Evolutionary conservation across 2,113 vertebrate species (phyloP).

Genomic region (Theropithecus gelada): DNA sequence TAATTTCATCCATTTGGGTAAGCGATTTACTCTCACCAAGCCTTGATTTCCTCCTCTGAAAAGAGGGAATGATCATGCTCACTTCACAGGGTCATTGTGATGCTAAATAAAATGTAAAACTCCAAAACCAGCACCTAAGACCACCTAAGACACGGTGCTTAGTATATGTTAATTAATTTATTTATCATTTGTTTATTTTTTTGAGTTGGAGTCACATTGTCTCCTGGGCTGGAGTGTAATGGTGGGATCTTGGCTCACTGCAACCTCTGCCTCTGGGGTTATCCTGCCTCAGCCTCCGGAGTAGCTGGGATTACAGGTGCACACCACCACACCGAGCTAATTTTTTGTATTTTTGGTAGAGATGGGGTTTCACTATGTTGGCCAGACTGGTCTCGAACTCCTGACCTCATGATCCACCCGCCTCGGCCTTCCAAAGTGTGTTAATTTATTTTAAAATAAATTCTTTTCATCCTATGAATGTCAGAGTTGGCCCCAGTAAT

Average conservation of each 20-base stretch:
- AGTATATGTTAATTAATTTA: constrained; percentile 2
- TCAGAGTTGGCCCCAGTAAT: background rate
- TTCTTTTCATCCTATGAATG: background rate
- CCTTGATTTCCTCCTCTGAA: background rate
- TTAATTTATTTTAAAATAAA: constrained; percentile 29
- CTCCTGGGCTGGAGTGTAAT: no score
- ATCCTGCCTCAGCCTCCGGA: no score
- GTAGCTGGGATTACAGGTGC: no score
- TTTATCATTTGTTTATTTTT: no score
- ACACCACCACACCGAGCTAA: no score
- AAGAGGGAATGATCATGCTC: background rate
- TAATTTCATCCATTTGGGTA: background rate
- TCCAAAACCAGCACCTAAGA: background rate
- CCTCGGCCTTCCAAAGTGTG: background rate
- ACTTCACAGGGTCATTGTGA: background rate
- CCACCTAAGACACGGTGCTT: background rate
- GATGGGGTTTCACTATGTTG: no score
- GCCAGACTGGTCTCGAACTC: no score
- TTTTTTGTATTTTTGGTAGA: no score
- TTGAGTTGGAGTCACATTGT: no score
- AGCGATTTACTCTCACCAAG: background rate
- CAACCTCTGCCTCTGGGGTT: no score
- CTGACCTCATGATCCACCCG: no score
- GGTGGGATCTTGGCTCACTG: no score
- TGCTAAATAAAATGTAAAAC: background rate